Base-by-base conservation (phyloP, 2,888 invertebrate genomes). In the Mesorhabditis belari region DNA sequence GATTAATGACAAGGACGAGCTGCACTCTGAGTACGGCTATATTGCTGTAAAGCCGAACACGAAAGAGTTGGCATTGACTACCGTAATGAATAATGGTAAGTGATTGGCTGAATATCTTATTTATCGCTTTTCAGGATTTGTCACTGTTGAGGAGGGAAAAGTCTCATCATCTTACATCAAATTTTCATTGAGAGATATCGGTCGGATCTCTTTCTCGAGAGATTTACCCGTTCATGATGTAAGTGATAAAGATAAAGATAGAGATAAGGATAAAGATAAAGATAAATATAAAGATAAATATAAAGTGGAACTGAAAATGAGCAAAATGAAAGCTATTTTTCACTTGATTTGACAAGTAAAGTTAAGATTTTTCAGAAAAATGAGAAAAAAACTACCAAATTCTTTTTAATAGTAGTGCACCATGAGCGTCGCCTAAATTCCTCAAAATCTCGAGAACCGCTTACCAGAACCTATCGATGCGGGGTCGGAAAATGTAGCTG, bases 201-300 rank as follows among this genome's bases (percentile, higher is more conserved):
- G 80, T 19, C 58, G 80, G 23, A 81, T 80, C 61, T 76, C 75
- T 61, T 80, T 81, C 69, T 73, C 74, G 49, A 62, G 80, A n/a
- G 80, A 80, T 72, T 61, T 81, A 52, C 80, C 80, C 5, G 80
- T 80, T 54, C 77, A 77, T 62, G 77, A 79, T 58, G 80, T 80
- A 25, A 62, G 76, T 72, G 54, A n/a, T 25, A 52, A 57, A 54
- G 9, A n/a, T n/a, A n/a, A n/a, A n/a, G n/a, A n/a, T n/a, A n/a
- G n/a, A n/a, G n/a, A n/a, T n/a, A n/a, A n/a, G n/a, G n/a, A n/a
- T n/a, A n/a, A n/a, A n/a, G n/a, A n/a, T n/a, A n/a, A n/a, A n/a
- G n/a, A n/a, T n/a, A n/a, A n/a, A n/a, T n/a, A n/a, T n/a, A n/a
- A n/a, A n/a, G n/a, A n/a, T n/a, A n/a, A n/a, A n/a, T n/a, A n/a